Evolutionary conservation across 2,888 invertebrate genomes (phyloP).

Genomic region (Molanna angustata): DNA sequence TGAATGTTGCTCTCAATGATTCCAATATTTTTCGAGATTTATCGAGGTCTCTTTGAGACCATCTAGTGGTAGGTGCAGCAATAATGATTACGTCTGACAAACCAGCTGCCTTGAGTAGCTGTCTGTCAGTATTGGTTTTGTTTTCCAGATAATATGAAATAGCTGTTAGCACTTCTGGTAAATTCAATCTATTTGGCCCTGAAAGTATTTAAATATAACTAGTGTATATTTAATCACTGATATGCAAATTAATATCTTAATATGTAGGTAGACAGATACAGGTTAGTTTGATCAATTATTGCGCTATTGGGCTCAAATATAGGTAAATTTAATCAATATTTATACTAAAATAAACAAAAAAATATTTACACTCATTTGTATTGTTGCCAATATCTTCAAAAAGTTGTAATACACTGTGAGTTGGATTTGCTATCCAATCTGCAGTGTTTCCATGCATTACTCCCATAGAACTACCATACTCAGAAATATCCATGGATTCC

Average conservation of each 20-base stretch:
- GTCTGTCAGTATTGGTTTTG: constrained; percentile 44
- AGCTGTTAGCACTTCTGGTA: constrained; percentile 50
- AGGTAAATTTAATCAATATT: background rate
- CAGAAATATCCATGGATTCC: constrained; percentile 57
- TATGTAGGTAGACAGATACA: background rate
- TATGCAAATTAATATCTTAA: background rate
- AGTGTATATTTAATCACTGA: too few relatives aligned
- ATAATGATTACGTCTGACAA: constrained; percentile 53
- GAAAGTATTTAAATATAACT: constrained; percentile 28
- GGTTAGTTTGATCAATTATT: background rate
- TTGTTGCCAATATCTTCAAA: constrained; percentile 44
- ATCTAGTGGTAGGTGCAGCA: constrained; percentile 50
- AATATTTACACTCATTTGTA: constrained; percentile 36
- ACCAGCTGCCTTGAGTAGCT: constrained; percentile 41
- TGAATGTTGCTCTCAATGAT: constrained; percentile 48
- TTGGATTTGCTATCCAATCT: constrained; percentile 57
- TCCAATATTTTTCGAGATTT: constrained; percentile 45
- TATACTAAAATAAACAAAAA: too few relatives aligned
- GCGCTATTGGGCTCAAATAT: background rate
- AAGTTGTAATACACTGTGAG: constrained; percentile 53
- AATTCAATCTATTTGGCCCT: constrained; percentile 56
- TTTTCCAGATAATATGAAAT: constrained; percentile 50
- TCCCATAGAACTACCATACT: constrained; percentile 58
- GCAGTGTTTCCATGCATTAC: constrained; percentile 63
- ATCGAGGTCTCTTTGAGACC: constrained; percentile 47